Evolutionary conservation across 2,797 vertebrate species (phyloP), one percentile per base, ranked within the genome.

Genomic region (Schizopygopsis pylzovi): DNA sequence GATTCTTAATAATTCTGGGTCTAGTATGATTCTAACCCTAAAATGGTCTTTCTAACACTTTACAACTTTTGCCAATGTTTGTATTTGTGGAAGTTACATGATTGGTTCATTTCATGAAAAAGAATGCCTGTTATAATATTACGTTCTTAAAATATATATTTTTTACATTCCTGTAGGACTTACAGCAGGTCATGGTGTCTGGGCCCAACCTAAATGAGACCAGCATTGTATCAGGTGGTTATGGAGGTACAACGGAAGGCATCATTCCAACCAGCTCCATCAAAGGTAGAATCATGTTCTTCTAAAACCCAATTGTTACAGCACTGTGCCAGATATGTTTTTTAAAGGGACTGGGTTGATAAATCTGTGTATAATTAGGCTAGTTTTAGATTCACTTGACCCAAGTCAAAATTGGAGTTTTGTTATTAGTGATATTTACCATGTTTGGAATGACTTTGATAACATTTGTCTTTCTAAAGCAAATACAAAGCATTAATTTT

Each of bases 151-250:
- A 18, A 9, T 4, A 2, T 79, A n/a, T 7, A 63, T 59, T 83
- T 15, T 88, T 72, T 47, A 65, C 86, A n/a, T 85, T 71, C 85
- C 61, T 87, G 28, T 85, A 99, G 97, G 97, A 99, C 91, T 94
- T 99, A 78, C 98, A 98, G 94, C 98, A 99, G 92, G 97, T 99
- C 92, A 99, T 99, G 98, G 98, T 98, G 63, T 99, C 98, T 0
- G 98, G 98, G 76, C 98, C 97, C 84, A 98, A 99, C 91, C 96
- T 99, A 72, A 99, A 99, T 0, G 98, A 99, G 94, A 99, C 97
- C 63, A 99, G 96, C 94, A 97, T 99, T 0, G 98, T 99, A 22
- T 99, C 98, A 0, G 98, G 97, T 0, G 98, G 98, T 84, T 99
- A 99, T 2, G 98, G 97, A 59, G 97, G 98, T 90, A 96, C 97